Evolutionary conservation across 2,888 invertebrate species (phyloP).

Genomic region (Caenorhabditis sp.): DNA sequence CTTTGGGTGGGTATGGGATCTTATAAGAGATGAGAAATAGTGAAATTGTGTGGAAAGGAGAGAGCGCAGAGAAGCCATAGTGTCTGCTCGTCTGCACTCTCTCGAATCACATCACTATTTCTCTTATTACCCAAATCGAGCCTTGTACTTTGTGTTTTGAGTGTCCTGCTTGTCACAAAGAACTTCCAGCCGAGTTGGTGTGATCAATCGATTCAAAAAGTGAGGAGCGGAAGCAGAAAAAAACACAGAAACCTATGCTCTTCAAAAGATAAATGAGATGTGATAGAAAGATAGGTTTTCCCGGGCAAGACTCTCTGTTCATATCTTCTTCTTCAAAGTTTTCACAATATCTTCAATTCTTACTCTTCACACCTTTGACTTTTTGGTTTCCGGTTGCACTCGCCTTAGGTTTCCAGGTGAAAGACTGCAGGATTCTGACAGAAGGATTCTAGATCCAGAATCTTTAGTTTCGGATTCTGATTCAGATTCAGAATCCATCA

Average conservation of each 20-base stretch:
- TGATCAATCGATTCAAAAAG: conserved; percentile 38
- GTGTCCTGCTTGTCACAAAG: conserved; percentile 2
- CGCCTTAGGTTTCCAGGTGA: neutral
- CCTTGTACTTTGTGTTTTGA: conserved; percentile 4
- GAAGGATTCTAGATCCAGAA: neutral
- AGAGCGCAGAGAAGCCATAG: neutral
- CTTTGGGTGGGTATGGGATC: neutral
- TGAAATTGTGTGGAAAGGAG: no score
- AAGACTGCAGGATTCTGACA: neutral
- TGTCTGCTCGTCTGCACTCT: neutral
- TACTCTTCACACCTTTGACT: conserved; percentile 42
- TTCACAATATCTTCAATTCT: conserved; percentile 1
- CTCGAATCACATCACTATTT: neutral
- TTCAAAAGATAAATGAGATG: conserved; percentile 54
- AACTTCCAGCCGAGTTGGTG: conserved; percentile 3
- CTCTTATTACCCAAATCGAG: neutral
- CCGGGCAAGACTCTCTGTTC: neutral
- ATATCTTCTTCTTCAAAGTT: conserved; percentile 9
- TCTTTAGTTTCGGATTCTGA: neutral
- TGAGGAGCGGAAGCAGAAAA: no score
- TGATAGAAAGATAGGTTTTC: conserved; percentile 24
- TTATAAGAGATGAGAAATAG: neutral
- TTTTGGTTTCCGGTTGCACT: conserved; percentile 32
- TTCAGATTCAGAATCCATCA: neutral
- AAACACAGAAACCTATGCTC: neutral